Evolutionary conservation across 2,888 invertebrate genomes (phyloP).

Genomic region (Parnassius orleans): DNA sequence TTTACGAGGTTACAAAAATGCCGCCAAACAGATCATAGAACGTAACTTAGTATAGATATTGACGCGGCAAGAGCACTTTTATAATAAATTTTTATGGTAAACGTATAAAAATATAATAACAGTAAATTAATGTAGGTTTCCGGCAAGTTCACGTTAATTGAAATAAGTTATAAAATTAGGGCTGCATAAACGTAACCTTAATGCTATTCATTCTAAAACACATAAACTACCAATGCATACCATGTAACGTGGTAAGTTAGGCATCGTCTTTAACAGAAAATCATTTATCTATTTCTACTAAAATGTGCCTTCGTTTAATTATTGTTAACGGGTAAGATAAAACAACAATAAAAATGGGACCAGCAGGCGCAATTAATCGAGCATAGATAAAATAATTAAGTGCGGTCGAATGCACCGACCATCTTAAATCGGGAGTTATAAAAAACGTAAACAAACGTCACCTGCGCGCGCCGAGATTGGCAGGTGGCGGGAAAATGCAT

Average conservation of each 20-base stretch:
- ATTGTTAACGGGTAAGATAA: background rate
- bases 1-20: constrained; percentile 5
- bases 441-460: constrained; percentile 72
- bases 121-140: no score
- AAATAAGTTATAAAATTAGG: no score
- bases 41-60: background rate
- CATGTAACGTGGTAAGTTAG: no score
- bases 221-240: no score
- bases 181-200: no score
- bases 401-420: constrained; percentile 4
- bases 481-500: constrained; percentile 66
- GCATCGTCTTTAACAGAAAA: no score
- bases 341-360: constrained; percentile 12
- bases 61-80: background rate
- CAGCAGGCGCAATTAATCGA: constrained; percentile 16
- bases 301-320: no score
- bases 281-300: no score
- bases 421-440: constrained; percentile 30
- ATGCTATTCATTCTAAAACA: no score
- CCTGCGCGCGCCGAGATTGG: constrained; percentile 72
- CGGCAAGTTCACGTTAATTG: no score
- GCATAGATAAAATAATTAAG: constrained; percentile 15
- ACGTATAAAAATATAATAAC: no score
- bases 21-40: background rate
- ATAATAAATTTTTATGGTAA: no score